A percentile compares a stretch with the other conserved stretches of the same genome.
Conservation (phyloP, 2,797 vertebrate genomes). For the Chelon labrosus region DNA sequence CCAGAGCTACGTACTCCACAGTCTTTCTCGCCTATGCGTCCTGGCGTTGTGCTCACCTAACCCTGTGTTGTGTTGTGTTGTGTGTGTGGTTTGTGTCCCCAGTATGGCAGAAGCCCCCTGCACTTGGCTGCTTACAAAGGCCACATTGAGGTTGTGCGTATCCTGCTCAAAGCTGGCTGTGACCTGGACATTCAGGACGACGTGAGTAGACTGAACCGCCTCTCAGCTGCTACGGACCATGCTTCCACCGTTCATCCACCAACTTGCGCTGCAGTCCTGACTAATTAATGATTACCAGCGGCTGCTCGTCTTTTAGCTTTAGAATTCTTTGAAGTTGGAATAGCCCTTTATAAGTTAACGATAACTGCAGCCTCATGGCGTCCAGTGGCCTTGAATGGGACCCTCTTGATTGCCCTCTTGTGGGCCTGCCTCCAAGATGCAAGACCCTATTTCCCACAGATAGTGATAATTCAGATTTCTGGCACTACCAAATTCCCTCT, state of each 20-base stretch:
- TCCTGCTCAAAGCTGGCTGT: slow-evolving; percentile 95
- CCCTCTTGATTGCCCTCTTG: slow-evolving; percentile 86
- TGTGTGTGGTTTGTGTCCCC: slow-evolving; percentile 67
- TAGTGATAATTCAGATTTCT: slow-evolving; percentile 67
- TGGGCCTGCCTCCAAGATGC: slow-evolving; percentile 79
- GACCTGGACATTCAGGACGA: slow-evolving; percentile 97
- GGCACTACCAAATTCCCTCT: slow-evolving; percentile 80
- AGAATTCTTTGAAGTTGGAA: slow-evolving; percentile 4
- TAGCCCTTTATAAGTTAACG: slow-evolving; percentile 4
- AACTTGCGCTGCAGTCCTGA: slow-evolving; percentile 7
- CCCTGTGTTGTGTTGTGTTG: neutral
- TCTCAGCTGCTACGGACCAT: neutral
- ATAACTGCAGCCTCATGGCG: slow-evolving; percentile 87
- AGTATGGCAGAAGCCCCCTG: slow-evolving; percentile 95
- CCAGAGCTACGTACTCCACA: slow-evolving; percentile 14
- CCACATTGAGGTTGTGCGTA: slow-evolving; percentile 91
- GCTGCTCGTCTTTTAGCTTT: slow-evolving; percentile 25
- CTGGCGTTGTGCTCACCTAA: slow-evolving; percentile 1
- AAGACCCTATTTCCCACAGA: slow-evolving; percentile 80
- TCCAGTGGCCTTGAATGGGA: slow-evolving; percentile 92
- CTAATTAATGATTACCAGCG: neutral
- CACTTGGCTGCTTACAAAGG: slow-evolving; percentile 96
- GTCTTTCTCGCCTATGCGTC: neutral
- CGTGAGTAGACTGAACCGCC: slow-evolving; percentile 85
- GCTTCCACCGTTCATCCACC: slow-evolving; percentile 9